phyloP scores from a whole-genome alignment of 2,888 invertebrate species.

The Oxycera nigricornis region DNA sequence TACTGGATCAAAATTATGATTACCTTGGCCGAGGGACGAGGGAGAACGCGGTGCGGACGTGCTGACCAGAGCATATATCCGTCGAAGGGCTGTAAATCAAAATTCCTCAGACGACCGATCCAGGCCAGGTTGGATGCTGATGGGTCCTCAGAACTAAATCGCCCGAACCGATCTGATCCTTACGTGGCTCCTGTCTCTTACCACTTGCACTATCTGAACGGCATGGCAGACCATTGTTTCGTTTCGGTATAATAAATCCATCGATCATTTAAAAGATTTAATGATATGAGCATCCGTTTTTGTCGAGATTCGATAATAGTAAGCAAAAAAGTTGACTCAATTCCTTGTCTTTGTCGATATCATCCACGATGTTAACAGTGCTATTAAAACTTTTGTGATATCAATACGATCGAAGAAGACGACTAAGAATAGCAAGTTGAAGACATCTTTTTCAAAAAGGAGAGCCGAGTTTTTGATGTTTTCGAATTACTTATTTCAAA shows the following conservation, averaged over 20 bases:
- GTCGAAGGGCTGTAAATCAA: constrained; percentile 18
- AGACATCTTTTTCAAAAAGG: no score
- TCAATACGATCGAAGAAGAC: no score
- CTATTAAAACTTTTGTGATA: no score
- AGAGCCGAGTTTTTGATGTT: no score
- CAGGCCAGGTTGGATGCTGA: background rate
- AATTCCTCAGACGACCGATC: constrained; percentile 32
- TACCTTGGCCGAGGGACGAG: background rate
- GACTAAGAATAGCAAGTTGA: no score
- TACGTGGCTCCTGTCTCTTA: background rate
- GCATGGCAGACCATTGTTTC: background rate
- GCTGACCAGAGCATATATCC: background rate
- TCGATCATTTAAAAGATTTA: constrained; percentile 42
- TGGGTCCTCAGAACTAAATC: background rate
- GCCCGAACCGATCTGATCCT: background rate
- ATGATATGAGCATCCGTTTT: constrained; percentile 31
- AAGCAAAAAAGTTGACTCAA: background rate
- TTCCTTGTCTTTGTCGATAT: no score
- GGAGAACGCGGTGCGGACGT: background rate
- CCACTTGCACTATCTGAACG: constrained; percentile 7
- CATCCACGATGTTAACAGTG: no score
- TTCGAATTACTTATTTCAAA: no score
- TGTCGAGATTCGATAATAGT: background rate
- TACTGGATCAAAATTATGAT: background rate
- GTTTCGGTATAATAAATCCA: constrained; percentile 44